Base-by-base conservation (phyloP, 2,113 vertebrate species). In the Thermophis baileyi region DNA sequence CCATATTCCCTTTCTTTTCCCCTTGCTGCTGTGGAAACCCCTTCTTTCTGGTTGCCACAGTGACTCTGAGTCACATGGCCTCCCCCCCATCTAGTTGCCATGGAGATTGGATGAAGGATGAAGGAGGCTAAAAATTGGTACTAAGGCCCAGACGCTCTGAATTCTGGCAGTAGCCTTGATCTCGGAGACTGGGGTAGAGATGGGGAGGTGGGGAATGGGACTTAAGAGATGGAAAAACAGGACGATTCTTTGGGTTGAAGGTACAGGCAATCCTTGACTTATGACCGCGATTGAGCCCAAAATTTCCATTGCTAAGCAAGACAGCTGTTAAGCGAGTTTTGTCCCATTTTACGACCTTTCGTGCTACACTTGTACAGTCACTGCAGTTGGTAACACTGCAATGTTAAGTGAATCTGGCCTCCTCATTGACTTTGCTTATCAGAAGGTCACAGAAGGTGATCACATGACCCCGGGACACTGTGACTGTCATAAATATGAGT, bases 11-110 rank as follows among this genome's bases (percentile, higher is more conserved):
- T 40, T 90, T n/a, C 63, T 49, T 69, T 40, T 81, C n/a, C 81
- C 27, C 88, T 49, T 47, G 88, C 90, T 93, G 90, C 93, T 90
- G 46, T 93, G 90, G 87, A 91, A 89, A 93, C 93, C 87, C 90
- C 74, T 89, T 89, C 86, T 47, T 50, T 30, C 91, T 47, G 89
- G 93, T 94, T 94, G 91, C 93, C 91, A 57, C 85, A 92, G 90
- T 63, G 91, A 92, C 90, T 60, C 60, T 51, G 46, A 87, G 90
- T 91, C 90, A 85, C 92, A 90, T 93, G 92, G 89, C 53, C 53
- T 54, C 53, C 10, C 74, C 91, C 60, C 88, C 51, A 35, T 74
- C 90, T 63, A 12, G 93, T 93, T 89, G 93, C 93, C 51, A 91
- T 93, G 93, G 91, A 69, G 89, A 87, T 53, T n/a, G 8, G 55